Percentiles rank a stretch among this genome's conserved stretches.
Evolutionary conservation across 2,888 invertebrate species (phyloP).

Genomic region (Plagodis pulveraria): DNA sequence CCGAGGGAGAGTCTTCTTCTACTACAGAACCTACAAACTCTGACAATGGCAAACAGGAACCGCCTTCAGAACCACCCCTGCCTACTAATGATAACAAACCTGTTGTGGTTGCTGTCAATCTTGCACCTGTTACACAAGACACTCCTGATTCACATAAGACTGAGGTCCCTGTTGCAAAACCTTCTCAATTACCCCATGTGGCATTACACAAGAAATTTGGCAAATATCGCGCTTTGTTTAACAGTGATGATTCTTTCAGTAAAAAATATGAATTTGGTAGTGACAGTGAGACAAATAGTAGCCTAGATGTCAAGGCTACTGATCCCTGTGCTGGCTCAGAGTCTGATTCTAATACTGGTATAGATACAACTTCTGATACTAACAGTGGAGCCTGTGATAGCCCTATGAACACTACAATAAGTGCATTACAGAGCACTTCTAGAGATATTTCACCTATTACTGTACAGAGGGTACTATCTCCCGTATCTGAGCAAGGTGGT

Average conservation of each 20-base stretch:
- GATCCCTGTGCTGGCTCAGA: constrained; percentile 78
- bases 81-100: constrained; percentile 4
- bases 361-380: constrained; percentile 68
- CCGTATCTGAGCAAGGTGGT: constrained; percentile 7
- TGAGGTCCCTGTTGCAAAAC: constrained; percentile 45
- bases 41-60: constrained; percentile 34
- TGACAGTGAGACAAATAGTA: constrained; percentile 81
- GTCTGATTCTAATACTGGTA: constrained; percentile 77
- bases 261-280: constrained; percentile 75
- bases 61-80: constrained; percentile 21
- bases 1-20: constrained; percentile 58
- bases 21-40: constrained; percentile 35
- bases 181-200: constrained; percentile 60
- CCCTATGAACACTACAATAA: constrained; percentile 52
- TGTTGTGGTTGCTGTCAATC: not conserved
- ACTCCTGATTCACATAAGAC: constrained; percentile 43
- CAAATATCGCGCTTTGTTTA: constrained; percentile 81
- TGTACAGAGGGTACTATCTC: constrained; percentile 18
- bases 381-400: constrained; percentile 62
- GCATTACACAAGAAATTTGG: constrained; percentile 84
- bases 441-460: constrained; percentile 59
- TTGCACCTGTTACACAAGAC: constrained; percentile 18
- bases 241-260: constrained; percentile 64
- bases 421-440: constrained; percentile 47
- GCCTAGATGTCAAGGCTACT: constrained; percentile 71